phyloP scores from a whole-genome alignment of 2,888 invertebrate species.

The Microdon myrmicae region DNA sequence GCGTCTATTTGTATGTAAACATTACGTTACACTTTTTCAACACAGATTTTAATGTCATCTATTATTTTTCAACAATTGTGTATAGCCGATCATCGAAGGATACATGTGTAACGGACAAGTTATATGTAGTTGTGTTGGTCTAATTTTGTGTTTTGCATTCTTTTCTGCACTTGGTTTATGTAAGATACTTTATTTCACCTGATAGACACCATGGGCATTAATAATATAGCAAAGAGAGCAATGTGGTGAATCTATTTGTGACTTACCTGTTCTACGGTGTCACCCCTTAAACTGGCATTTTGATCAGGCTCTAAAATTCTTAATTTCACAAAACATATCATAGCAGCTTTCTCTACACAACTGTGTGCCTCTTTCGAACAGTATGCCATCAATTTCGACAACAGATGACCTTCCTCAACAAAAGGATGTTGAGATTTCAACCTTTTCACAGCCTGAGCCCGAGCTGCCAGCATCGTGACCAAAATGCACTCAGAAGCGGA shows the following conservation, averaged over 20 bases:
- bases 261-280: constrained; percentile 79
- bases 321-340: constrained; percentile 92
- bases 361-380: constrained; percentile 92
- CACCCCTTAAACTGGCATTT: constrained; percentile 81
- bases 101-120: too few species aligned
- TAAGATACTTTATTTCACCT: too few species aligned
- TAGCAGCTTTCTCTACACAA: constrained; percentile 92
- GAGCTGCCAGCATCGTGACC: constrained; percentile 90
- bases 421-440: constrained; percentile 86
- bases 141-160: too few species aligned
- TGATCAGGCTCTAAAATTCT: constrained; percentile 90
- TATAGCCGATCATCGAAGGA: too few species aligned
- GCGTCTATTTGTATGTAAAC: too few species aligned
- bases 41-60: too few species aligned
- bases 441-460: constrained; percentile 87
- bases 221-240: too few species aligned
- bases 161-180: too few species aligned
- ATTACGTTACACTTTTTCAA: too few species aligned
- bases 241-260: neutral
- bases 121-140: too few species aligned
- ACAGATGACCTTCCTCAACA: constrained; percentile 87
- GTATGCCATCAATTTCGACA: constrained; percentile 93
- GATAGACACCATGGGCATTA: too few species aligned
- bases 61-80: too few species aligned
- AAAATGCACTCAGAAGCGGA: constrained; percentile 96